Percentiles rank a stretch among this genome's conserved stretches.
Evolutionary conservation across 2,797 vertebrate genomes (phyloP).

Genomic region (Astyanax mexicanus): DNA sequence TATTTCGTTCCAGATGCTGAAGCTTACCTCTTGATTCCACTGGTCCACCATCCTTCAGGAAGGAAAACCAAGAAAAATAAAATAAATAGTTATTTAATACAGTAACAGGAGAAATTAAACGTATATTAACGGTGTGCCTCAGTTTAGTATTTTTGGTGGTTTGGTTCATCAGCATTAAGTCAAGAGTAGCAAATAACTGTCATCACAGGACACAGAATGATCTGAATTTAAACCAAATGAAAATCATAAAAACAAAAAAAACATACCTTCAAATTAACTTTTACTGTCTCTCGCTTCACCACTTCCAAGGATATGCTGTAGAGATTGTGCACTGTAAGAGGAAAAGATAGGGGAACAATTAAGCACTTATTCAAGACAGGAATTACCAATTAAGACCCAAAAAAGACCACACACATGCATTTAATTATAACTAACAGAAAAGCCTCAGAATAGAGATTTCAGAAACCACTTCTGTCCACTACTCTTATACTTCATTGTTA

Average conservation of each 20-base stretch:
- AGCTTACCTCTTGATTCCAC: slow-evolving; percentile 20
- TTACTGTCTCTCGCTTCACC: not conserved
- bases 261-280: slow-evolving; percentile 2
- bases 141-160: slow-evolving; percentile 86
- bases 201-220: slow-evolving; percentile 85
- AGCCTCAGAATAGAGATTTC: slow-evolving; percentile 84
- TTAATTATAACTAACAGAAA: not conserved
- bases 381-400: too few species aligned
- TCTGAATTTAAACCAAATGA: not conserved
- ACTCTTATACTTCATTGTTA: slow-evolving; percentile 82
- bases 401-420: too few species aligned
- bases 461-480: slow-evolving; percentile 97
- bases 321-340: too few species aligned
- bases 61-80: fast-evolving
- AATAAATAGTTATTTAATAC: not conserved
- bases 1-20: too few species aligned
- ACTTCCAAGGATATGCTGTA: not conserved
- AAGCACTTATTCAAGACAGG: not conserved
- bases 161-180: slow-evolving; percentile 85
- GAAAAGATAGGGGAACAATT: too few species aligned
- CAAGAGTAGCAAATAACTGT: slow-evolving; percentile 99
- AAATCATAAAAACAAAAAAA: too few species aligned
- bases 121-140: slow-evolving; percentile 78
- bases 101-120: fast-evolving
- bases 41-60: fast-evolving